Base-by-base conservation (phyloP, 64 coral and sea anemone genomes). In the Hydrozoanthus tunicans region DNA sequence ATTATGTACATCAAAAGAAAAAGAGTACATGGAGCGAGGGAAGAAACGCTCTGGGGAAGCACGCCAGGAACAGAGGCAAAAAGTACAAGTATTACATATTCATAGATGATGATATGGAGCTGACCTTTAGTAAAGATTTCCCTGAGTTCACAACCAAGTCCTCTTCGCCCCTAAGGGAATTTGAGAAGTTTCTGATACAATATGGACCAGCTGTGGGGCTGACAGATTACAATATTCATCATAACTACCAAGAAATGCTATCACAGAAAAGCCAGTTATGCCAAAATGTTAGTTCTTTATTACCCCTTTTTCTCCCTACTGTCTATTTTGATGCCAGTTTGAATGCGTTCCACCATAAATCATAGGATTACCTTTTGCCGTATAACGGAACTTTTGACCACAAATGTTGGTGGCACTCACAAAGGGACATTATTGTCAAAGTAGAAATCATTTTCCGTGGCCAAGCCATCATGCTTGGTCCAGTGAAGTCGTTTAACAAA, bases 271-370 rank as follows among this genome's bases (percentile, higher is more conserved):
- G 9, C 7, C 17, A 43, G 53, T 67, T 64, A 10, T 64, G 58
- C 59, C 23, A 83, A 20, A 83, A 83, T 7, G 27, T n/a, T 63
- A 5, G 80, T 32, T 1, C 80, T 12, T 67, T 23, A 24, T 7
- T 26, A 5, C 63, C 63, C 52, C 7, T 83, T 12, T 83, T 26
- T n/a, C 9, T 64, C 9, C 20, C 56, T 4, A 52, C 63, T 13
- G 27, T 20, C 12, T 5, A 62, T 61, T 90, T 90, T 61, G 89
- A 90, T 79, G 70, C 73, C 57, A 9, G 57, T 58, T 78, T 90
- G 11, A 90, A 90, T 55, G 89, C 89, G 4, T 90, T 90, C 64
- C 89, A 90, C 25, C 58, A 53, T 5, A 69, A 90, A 72, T 73
- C 89, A 55, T 17, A 79, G 53, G 51, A 57, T 43, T 90, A 24